phyloP scores from a whole-genome alignment of 2,113 vertebrate genomes.

The Talpa occidentalis region DNA sequence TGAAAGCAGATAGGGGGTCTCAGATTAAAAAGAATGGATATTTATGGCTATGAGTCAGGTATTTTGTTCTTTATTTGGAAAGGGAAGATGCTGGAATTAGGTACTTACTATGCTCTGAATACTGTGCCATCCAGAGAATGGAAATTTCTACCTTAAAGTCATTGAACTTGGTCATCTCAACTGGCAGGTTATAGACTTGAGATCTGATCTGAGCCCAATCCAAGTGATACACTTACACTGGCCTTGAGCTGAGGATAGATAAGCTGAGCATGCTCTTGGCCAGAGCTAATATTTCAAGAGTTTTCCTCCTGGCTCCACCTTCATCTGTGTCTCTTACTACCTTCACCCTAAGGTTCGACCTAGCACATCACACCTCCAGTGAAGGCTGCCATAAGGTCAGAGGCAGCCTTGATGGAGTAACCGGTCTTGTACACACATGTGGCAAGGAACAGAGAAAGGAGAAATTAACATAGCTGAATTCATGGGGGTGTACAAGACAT shows the following conservation, averaged over 20 bases:
- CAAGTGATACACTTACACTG: accelerated
- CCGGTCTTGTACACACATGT: accelerated
- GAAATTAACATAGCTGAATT: neutral
- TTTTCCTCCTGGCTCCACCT: neutral
- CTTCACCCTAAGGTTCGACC: neutral
- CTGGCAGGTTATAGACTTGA: neutral
- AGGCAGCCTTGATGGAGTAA: neutral
- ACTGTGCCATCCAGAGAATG: neutral
- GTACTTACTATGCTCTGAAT: neutral
- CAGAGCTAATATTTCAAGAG: neutral
- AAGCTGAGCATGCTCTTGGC: neutral
- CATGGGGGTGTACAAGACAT: accelerated
- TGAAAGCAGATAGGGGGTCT: neutral
- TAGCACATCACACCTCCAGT: neutral
- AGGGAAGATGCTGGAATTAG: neutral
- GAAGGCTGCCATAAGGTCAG: neutral
- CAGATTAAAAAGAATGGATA: neutral
- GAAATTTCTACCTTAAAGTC: neutral
- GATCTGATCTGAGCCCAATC: neutral
- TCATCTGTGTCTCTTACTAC: accelerated
- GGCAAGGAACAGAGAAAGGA: neutral
- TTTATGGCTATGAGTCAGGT: neutral
- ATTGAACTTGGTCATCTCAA: neutral
- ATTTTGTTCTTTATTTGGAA: neutral
- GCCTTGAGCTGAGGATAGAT: neutral